phyloP scores from a whole-genome alignment of 1,140 invertebrate genomes.

The Aphaenogaster rudis region DNA sequence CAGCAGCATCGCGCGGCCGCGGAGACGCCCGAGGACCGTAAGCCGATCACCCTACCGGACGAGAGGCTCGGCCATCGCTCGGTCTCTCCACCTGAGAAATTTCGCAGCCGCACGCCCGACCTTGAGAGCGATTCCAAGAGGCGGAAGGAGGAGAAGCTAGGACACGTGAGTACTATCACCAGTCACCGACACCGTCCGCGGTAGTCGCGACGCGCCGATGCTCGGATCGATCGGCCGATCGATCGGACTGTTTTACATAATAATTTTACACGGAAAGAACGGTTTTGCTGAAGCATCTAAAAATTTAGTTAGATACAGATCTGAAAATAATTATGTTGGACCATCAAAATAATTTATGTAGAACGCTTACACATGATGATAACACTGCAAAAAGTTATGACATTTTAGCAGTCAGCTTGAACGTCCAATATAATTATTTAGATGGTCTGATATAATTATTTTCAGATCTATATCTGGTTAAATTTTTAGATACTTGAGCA shows the following conservation, averaged over 20 bases:
- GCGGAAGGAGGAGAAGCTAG: slow-evolving; percentile 87
- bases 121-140: slow-evolving; percentile 86
- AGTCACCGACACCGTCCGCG: neutral
- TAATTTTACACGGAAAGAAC: too few relatives aligned
- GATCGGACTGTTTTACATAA: neutral
- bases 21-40: slow-evolving; percentile 83
- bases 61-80: slow-evolving; percentile 86
- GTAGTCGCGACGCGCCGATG: slow-evolving; percentile 16
- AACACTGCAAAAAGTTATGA: too few relatives aligned
- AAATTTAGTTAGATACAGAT: too few relatives aligned
- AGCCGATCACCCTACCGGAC: slow-evolving; percentile 82
- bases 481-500: too few relatives aligned
- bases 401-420: too few relatives aligned
- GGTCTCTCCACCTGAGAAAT: slow-evolving; percentile 89
- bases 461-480: too few relatives aligned
- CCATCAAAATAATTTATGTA: too few relatives aligned
- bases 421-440: too few relatives aligned
- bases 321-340: too few relatives aligned
- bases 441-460: too few relatives aligned
- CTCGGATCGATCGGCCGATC: slow-evolving; percentile 44
- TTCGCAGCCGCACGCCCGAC: slow-evolving; percentile 85
- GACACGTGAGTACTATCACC: slow-evolving; percentile 82
- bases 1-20: slow-evolving; percentile 82
- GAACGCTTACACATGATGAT: too few relatives aligned
- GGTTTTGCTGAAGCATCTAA: too few relatives aligned